Evolutionary conservation across 2,797 vertebrate species (phyloP).

Genomic region (Galago senegalensis): DNA sequence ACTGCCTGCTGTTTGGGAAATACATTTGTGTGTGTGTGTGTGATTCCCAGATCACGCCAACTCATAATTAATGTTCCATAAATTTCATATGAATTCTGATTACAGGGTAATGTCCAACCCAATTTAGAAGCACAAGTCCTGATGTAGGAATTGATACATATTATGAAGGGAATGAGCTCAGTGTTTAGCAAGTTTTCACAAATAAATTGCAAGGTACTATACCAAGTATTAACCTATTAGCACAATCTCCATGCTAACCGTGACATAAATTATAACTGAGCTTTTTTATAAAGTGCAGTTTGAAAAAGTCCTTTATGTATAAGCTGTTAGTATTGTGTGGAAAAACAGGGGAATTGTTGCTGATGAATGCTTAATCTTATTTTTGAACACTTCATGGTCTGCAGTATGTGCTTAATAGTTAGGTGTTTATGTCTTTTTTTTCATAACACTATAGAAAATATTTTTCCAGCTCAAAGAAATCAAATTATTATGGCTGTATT

Average conservation of each 20-base stretch:
- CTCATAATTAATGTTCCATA: constrained; percentile 4
- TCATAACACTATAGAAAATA: constrained; percentile 23
- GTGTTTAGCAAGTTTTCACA: constrained; percentile 35
- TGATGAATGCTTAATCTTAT: constrained; percentile 37
- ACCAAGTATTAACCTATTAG: neutral
- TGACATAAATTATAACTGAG: neutral
- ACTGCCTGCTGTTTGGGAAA: neutral
- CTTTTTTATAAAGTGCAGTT: neutral
- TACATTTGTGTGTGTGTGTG: neutral
- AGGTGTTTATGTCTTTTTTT: constrained; percentile 52
- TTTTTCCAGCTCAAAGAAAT: constrained; percentile 54
- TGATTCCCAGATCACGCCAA: neutral
- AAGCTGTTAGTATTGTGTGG: neutral
- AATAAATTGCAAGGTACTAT: neutral
- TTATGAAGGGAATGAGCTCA: neutral
- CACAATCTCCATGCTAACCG: neutral
- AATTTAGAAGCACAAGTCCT: constrained; percentile 31
- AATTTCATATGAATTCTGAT: neutral
- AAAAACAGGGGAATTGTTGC: neutral
- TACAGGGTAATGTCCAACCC: neutral
- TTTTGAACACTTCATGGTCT: neutral
- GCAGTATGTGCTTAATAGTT: constrained; percentile 48
- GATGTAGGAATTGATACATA: neutral
- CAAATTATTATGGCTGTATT: constrained; percentile 39
- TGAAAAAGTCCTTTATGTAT: neutral